Evolutionary conservation across 1,140 invertebrate genomes (phyloP).

Genomic region (Pseudomyrmex pallidus): DNA sequence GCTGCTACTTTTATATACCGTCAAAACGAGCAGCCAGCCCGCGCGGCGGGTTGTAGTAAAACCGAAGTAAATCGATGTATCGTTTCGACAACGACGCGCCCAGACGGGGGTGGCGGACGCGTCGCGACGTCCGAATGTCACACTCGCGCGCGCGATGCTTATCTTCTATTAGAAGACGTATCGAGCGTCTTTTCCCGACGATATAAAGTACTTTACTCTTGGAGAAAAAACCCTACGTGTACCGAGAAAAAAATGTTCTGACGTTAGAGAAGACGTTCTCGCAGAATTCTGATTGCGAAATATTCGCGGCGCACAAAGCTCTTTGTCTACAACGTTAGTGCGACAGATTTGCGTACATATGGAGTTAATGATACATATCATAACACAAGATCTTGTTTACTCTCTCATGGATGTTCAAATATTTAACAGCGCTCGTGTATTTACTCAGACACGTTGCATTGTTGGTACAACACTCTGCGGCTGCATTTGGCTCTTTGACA

Average conservation of each 20-base stretch:
- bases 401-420: constrained; percentile 52
- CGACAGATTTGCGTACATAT: constrained; percentile 40
- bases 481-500: constrained; percentile 57
- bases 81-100: constrained; percentile 30
- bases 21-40: constrained; percentile 50
- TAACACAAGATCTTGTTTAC: constrained; percentile 45
- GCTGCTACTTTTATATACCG: constrained; percentile 49
- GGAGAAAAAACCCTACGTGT: neutral
- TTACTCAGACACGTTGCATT: constrained; percentile 55
- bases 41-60: constrained; percentile 51
- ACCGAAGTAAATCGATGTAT: constrained; percentile 66
- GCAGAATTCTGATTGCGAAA: constrained; percentile 36
- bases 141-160: neutral
- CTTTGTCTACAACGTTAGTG: constrained; percentile 38
- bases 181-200: neutral
- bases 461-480: constrained; percentile 45
- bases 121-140: constrained; percentile 6
- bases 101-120: neutral
- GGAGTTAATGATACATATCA: constrained; percentile 60
- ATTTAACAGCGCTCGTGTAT: constrained; percentile 52
- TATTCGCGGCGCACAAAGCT: constrained; percentile 4
- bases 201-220: neutral
- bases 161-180: neutral
- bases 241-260: neutral
- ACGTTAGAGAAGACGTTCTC: neutral